Base-by-base conservation (phyloP, 2,888 invertebrate genomes). In the Polietes domitor region DNA sequence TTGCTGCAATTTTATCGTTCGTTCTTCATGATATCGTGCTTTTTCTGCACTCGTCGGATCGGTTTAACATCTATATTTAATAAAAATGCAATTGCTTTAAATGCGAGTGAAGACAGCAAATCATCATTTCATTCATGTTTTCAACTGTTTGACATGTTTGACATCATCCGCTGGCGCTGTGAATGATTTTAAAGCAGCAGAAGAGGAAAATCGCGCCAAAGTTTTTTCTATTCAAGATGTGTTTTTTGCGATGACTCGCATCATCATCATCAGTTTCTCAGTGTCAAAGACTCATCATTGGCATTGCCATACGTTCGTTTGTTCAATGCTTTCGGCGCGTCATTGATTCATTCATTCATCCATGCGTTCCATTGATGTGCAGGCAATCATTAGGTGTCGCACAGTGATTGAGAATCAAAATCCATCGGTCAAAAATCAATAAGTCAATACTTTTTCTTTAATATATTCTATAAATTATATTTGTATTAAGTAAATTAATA, bases 231-330 rank as follows among this genome's bases (percentile, higher is more conserved):
- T n/a, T n/a, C n/a, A 3, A 32, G 32, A 32, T 32, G 4, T 32
- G 32, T 32, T 68, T 37, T 71, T 55, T 37, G 37, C 19, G 2
- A 15, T 32, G 28, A 17, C 9, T 1, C 65, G 7, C 68, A 68
- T 1, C 47, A 61, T 41, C 77, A 37, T 21, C 47, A 21, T 61
- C 53, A 41, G 61, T 53, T 70, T 17, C 43, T 81, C 50, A 74
- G 50, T 73, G 74, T 61, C 82, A 74, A 55, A 43, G 17, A 53
- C 28, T 70, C 41, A 50, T 74, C 61, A 77, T 53, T 82, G 58
- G 37, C 81, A 77, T 58, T 77, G 77, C n/a, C 68, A 80, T 15
- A 26, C 50, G 17, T 24, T 63, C 26, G 24, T 61, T 47, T 15
- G 28, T 19, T 17, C 26, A 37, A 32, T 68, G 0, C 53, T n/a